Conservation (phyloP, 92 coral and sea anemone genomes). For the Plumapathes pennacea region DNA sequence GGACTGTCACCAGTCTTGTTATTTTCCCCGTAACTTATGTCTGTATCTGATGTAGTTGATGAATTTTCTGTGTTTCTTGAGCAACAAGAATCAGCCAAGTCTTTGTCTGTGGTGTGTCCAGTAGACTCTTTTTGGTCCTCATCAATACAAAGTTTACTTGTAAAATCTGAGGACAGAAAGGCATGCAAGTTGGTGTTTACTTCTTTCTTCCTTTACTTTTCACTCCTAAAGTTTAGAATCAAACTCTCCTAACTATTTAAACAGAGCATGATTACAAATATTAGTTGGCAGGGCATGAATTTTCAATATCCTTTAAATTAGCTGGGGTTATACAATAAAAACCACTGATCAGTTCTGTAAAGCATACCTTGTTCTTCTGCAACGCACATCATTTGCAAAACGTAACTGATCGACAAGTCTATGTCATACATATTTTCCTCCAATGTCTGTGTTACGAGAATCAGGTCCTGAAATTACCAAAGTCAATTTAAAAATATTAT, state of each 20-base stretch:
- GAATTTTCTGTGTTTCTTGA: no score
- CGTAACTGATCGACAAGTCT: slow-evolving; percentile 67
- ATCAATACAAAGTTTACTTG: background rate
- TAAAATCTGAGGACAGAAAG: background rate
- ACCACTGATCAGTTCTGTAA: no score
- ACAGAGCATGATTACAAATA: no score
- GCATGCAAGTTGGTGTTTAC: no score
- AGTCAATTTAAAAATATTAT: background rate
- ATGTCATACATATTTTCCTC: slow-evolving; percentile 68
- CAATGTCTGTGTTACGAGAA: slow-evolving; percentile 62
- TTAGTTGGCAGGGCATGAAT: no score
- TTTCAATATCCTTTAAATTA: no score
- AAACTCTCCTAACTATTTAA: no score
- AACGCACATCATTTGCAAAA: slow-evolving; percentile 77
- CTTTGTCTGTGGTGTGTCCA: background rate
- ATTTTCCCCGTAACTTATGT: background rate
- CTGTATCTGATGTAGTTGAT: background rate
- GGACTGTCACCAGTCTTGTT: background rate
- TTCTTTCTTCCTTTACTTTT: background rate
- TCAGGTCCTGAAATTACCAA: slow-evolving; percentile 71
- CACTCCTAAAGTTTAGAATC: background rate
- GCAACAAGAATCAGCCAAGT: background rate
- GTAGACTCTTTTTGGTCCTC: background rate
- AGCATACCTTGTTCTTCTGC: slow-evolving; percentile 64
- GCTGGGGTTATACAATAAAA: no score